Percentiles rank a stretch among this genome's conserved stretches.
These are phyloP conservation scores for Glossophaga mutica DNA, from an alignment of 2,797 vertebrate species.

Conservation along the genomic window DNA sequence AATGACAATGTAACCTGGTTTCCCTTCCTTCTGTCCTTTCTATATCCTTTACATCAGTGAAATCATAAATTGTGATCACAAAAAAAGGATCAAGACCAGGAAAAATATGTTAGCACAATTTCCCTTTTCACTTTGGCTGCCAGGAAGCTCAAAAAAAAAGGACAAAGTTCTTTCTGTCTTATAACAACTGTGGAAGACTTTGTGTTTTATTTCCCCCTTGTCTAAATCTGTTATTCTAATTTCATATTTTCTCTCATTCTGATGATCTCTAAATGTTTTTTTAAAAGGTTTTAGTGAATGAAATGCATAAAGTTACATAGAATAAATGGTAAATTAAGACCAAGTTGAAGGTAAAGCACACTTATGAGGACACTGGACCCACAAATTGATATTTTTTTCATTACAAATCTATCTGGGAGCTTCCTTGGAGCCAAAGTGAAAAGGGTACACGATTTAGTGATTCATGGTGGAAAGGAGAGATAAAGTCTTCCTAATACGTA, in stretches of 20 bases:
- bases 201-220: neutral
- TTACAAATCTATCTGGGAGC: neutral
- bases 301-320: neutral
- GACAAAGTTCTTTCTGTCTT: neutral
- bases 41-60: neutral
- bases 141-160: neutral
- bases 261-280: neutral
- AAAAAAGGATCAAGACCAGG: neutral
- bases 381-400: neutral
- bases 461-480: neutral
- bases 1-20: neutral
- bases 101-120: neutral
- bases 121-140: neutral
- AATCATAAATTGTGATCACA: neutral
- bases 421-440: neutral
- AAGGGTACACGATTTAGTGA: neutral
- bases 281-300: constrained; percentile 11
- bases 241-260: neutral
- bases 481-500: neutral
- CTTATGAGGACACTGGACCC: neutral
- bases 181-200: neutral
- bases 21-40: neutral
- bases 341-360: neutral
- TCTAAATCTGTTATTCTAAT: neutral
- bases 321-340: neutral